Evolutionary conservation across 1,140 invertebrate genomes (phyloP).

Genomic region (Leptinotarsa defecta): DNA sequence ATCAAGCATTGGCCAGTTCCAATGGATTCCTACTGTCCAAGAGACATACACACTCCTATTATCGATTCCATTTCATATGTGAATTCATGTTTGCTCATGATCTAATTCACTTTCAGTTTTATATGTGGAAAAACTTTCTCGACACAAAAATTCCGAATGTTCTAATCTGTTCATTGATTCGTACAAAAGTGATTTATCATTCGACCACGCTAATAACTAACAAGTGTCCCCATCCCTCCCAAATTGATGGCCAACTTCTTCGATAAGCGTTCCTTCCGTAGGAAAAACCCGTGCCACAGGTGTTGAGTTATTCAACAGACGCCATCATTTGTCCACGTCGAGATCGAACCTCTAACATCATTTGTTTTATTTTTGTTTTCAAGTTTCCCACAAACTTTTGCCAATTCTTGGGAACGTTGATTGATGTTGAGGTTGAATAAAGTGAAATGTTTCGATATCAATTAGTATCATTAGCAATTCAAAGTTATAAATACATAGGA

Average conservation of each 20-base stretch:
- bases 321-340: not conserved
- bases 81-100: too few species aligned
- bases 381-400: not conserved
- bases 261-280: not conserved
- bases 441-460: too few species aligned
- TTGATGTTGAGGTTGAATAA: too few species aligned
- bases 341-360: not conserved
- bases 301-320: constrained; percentile 8
- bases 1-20: too few species aligned
- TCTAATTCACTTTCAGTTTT: too few species aligned
- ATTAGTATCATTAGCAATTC: too few species aligned
- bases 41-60: too few species aligned
- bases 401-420: too few species aligned
- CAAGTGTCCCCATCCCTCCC: not conserved
- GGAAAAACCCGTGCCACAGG: not conserved
- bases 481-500: too few species aligned
- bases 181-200: not conserved
- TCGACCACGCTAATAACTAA: not conserved
- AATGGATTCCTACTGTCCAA: too few species aligned
- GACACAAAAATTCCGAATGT: not conserved
- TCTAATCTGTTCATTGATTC: not conserved
- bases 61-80: too few species aligned
- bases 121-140: too few species aligned
- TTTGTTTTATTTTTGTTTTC: not conserved
- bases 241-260: not conserved